Conservation (phyloP, 2,888 invertebrate species). For the Lasioglossum villosulum region DNA sequence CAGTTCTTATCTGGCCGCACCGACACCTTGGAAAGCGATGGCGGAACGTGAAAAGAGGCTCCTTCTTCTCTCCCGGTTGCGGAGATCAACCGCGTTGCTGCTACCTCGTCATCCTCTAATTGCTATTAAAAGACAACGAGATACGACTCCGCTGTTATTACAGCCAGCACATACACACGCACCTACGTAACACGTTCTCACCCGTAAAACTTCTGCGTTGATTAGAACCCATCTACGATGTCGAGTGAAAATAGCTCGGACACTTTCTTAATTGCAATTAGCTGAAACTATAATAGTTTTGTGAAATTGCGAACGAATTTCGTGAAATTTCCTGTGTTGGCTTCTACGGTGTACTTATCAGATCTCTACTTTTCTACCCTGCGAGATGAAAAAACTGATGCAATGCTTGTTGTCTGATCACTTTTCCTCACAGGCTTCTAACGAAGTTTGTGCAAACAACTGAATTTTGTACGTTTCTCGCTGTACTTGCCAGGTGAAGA, state of each 20-base stretch:
- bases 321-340: background rate
- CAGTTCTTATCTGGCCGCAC: constrained; percentile 45
- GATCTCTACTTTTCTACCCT: background rate
- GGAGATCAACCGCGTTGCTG: background rate
- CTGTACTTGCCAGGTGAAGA: too few species aligned
- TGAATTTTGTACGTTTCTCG: too few species aligned
- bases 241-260: background rate
- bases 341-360: background rate
- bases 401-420: background rate
- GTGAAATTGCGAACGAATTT: background rate
- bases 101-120: constrained; percentile 26
- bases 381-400: background rate
- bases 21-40: constrained; percentile 25
- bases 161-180: background rate
- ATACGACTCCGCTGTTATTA: constrained; percentile 14
- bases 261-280: background rate
- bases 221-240: constrained; percentile 5
- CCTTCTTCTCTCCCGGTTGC: background rate
- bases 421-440: background rate
- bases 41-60: background rate
- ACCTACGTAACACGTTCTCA: constrained; percentile 24
- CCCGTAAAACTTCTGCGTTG: background rate
- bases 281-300: background rate
- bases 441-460: too few species aligned
- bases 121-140: constrained; percentile 21